Base-by-base conservation (phyloP, 1,140 invertebrate genomes). In the Belonocnema kinseyi region DNA sequence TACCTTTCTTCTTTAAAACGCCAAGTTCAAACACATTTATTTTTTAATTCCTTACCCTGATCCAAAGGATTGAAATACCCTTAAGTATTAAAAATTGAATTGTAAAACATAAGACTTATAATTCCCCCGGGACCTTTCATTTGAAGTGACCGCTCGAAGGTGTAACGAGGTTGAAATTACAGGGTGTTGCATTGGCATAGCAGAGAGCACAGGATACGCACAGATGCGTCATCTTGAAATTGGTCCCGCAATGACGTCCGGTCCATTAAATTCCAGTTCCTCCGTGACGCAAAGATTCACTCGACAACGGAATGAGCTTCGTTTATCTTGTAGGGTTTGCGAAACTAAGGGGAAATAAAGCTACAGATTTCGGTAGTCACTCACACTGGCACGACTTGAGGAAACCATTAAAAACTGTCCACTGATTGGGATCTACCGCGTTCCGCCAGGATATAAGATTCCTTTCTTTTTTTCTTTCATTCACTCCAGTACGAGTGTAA, bases 361-460 rank as follows among this genome's bases (percentile, higher is more conserved):
- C 71, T 13, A 33, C 0, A 53, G 52, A 75, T 61, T 75, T 75
- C 75, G 82, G 72, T 73, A 77, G 74, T 66, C n/a, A 13, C 51
- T 66, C 50, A 17, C n/a, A 50, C 52, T 73, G 72, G 50, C 26
- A 66, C 72, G 54, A 73, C 77, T 73, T 61, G 50, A 76, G 74
- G 73, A 75, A 83, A 78, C 82, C 83, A 80, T 85, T 85, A 85
- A 82, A 82, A 80, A 73, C 75, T 76, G 80, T 84, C 21, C 66
- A 52, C 21, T 73, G 78, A 82, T 80, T 78, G 77, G 76, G 76
- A 78, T 80, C 76, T 80, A 77, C 82, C 75, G 52, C 80, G 73
- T 82, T 80, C 77, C 74, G 50, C 72, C 54, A 78, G 73, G 81
- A 70, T 80, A 74, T 76, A 50, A 77, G 56, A 52, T 72, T 50